Percentiles rank a stretch among this genome's conserved stretches.
Evolutionary conservation across 2,888 invertebrate genomes (phyloP).

Genomic region (Epistrophella euchroma): DNA sequence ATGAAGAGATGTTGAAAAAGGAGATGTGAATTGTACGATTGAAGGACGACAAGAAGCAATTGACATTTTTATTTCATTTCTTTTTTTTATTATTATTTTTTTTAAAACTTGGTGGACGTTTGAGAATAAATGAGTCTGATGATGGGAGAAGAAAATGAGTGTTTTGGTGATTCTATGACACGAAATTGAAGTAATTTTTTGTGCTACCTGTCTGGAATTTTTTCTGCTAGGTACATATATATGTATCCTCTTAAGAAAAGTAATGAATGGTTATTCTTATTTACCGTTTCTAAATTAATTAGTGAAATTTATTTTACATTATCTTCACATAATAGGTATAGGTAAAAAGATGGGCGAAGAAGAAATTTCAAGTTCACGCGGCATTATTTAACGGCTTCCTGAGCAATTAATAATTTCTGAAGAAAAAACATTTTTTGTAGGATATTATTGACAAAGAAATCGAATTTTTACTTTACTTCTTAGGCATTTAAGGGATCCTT

Average conservation of each 20-base stretch:
- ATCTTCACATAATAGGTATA: neutral
- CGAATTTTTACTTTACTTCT: too few species aligned
- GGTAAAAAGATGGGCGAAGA: too few species aligned
- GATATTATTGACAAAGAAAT: neutral
- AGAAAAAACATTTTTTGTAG: neutral
- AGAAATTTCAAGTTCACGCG: conserved; percentile 3
- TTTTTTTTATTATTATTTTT: conserved; percentile 15
- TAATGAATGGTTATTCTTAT: conserved; percentile 4
- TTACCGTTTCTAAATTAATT: conserved; percentile 19
- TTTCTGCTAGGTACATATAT: too few species aligned
- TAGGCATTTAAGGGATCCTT: too few species aligned
- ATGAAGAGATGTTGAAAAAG: conserved; percentile 3
- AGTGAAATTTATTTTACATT: conserved; percentile 23
- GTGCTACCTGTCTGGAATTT: conserved; percentile 18
- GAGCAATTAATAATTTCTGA: neutral
- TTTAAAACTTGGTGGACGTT: conserved; percentile 18
- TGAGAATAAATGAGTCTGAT: conserved; percentile 6
- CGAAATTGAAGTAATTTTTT: neutral
- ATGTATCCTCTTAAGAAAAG: neutral
- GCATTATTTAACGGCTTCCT: neutral
- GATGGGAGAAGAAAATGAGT: conserved; percentile 12
- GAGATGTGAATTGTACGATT: conserved; percentile 17
- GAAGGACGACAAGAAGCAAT: conserved; percentile 48
- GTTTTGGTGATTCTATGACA: conserved; percentile 38
- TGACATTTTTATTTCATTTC: conserved; percentile 28